A percentile compares a stretch with the other conserved stretches of the same genome.
Evolutionary conservation across 1,140 invertebrate genomes (phyloP).

Genomic region (Sarcophaga peregrina): DNA sequence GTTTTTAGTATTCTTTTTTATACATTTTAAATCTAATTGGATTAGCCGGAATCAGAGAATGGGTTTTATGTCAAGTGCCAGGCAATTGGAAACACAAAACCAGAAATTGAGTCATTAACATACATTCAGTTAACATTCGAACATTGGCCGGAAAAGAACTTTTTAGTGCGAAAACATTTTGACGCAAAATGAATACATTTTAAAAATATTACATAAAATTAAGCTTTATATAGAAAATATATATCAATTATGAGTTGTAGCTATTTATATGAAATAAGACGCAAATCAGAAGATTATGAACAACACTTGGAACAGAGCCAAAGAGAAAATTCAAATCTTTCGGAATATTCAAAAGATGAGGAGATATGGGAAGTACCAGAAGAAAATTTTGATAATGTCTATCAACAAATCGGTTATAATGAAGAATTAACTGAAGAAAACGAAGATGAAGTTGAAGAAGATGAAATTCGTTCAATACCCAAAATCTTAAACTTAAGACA

Average conservation of each 20-base stretch:
- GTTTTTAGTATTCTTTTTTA: neutral
- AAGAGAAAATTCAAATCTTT: conserved; percentile 8
- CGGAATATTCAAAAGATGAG: conserved; percentile 22
- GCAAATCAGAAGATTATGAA: conserved; percentile 11
- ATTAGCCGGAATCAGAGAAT: conserved; percentile 17
- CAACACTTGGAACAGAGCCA: neutral
- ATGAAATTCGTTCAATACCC: neutral
- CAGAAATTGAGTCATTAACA: conserved; percentile 10
- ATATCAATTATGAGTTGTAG: neutral
- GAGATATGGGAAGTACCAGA: conserved; percentile 32
- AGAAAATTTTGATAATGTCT: conserved; percentile 34
- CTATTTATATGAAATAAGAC: conserved; percentile 28
- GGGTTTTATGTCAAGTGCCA: conserved; percentile 18
- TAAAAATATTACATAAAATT: neutral
- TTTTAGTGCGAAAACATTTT: neutral
- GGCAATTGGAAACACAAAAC: neutral
- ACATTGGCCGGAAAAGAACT: conserved; percentile 17
- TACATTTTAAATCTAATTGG: conserved; percentile 5
- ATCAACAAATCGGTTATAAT: neutral
- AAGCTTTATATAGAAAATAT: neutral
- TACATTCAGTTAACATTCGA: conserved; percentile 29
- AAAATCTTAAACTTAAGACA: neutral
- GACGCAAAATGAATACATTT: neutral
- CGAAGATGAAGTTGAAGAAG: neutral
- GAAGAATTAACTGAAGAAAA: neutral